A percentile compares a stretch with the other conserved stretches of the same genome.
These are phyloP conservation scores for Enteromius trimaculatus DNA, from an alignment of 2,797 vertebrate genomes.

Conservation along the genomic window DNA sequence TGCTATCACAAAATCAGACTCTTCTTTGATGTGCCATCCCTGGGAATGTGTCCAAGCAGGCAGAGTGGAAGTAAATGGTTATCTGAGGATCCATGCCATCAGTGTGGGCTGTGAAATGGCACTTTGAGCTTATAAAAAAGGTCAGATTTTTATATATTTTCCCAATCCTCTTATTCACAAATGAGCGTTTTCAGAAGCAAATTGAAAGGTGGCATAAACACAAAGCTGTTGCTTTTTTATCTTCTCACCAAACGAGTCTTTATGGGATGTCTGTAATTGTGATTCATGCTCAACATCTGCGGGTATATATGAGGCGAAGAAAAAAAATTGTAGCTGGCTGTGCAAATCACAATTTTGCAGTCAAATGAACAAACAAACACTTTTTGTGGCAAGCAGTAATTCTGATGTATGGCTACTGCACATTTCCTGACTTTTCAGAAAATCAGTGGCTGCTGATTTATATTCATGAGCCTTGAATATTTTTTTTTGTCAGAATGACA, in stretches of 20 bases:
- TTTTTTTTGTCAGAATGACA: background rate
- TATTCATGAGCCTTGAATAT: background rate
- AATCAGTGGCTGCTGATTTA: background rate
- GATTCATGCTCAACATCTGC: slow-evolving; percentile 51
- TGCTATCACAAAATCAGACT: slow-evolving; percentile 49
- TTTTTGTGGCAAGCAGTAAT: background rate
- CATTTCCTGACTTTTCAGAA: background rate
- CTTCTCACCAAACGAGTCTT: slow-evolving; percentile 34
- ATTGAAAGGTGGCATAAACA: slow-evolving; percentile 19
- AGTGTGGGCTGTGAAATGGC: slow-evolving; percentile 45
- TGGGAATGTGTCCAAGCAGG: slow-evolving; percentile 42
- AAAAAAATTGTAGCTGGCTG: background rate
- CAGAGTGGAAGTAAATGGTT: slow-evolving; percentile 46
- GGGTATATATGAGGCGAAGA: slow-evolving; percentile 29
- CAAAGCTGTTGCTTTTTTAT: slow-evolving; percentile 51
- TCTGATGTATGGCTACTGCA: background rate
- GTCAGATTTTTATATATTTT: slow-evolving; percentile 12
- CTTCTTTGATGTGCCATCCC: slow-evolving; percentile 47
- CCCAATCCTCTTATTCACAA: slow-evolving; percentile 20
- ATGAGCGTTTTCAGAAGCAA: background rate
- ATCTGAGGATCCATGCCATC: slow-evolving; percentile 31
- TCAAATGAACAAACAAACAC: slow-evolving; percentile 17
- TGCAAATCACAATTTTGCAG: slow-evolving; percentile 14
- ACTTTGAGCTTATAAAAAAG: slow-evolving; percentile 37
- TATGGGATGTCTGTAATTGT: slow-evolving; percentile 42